These are phyloP conservation scores for Drosophila lacertosa DNA, from an alignment of 1,140 invertebrate genomes.

Conservation along the genomic window DNA sequence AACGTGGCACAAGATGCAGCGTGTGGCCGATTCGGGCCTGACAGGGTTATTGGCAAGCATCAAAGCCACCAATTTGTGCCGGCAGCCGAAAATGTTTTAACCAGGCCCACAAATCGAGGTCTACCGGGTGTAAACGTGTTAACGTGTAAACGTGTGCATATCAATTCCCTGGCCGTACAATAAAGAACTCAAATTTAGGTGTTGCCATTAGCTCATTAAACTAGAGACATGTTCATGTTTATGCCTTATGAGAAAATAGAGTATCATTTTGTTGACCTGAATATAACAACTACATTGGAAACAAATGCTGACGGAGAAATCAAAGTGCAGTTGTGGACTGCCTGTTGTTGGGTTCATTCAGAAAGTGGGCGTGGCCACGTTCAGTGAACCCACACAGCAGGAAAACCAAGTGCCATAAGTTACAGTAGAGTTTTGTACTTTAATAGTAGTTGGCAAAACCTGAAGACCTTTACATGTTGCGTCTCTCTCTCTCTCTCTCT, in stretches of 20 bases:
- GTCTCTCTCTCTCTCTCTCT: not conserved
- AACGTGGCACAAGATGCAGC: slow-evolving; percentile 22
- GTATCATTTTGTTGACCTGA: slow-evolving; percentile 42
- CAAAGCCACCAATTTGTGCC: slow-evolving; percentile 22
- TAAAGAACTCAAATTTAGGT: not conserved
- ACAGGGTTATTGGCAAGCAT: slow-evolving; percentile 31
- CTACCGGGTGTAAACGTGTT: too few species aligned
- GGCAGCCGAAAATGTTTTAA: slow-evolving; percentile 7
- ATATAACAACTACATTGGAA: too few species aligned
- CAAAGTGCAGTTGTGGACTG: slow-evolving; percentile 47
- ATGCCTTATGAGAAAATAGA: not conserved
- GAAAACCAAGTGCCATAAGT: slow-evolving; percentile 8
- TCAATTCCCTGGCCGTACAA: not conserved
- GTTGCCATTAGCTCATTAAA: not conserved
- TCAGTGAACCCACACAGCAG: not conserved
- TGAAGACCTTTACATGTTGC: not conserved
- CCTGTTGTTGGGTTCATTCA: not conserved
- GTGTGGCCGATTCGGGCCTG: slow-evolving; percentile 2
- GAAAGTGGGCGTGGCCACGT: not conserved
- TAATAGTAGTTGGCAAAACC: slow-evolving; percentile 1
- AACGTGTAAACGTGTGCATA: not conserved
- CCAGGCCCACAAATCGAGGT: not conserved
- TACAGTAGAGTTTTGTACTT: not conserved
- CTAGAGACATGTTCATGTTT: not conserved
- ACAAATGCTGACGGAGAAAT: too few species aligned